Percentiles rank a stretch among this genome's conserved stretches.
These are phyloP conservation scores for Strigamia transsilvanica DNA, from an alignment of 2,888 invertebrate species.

Conservation along the genomic window DNA sequence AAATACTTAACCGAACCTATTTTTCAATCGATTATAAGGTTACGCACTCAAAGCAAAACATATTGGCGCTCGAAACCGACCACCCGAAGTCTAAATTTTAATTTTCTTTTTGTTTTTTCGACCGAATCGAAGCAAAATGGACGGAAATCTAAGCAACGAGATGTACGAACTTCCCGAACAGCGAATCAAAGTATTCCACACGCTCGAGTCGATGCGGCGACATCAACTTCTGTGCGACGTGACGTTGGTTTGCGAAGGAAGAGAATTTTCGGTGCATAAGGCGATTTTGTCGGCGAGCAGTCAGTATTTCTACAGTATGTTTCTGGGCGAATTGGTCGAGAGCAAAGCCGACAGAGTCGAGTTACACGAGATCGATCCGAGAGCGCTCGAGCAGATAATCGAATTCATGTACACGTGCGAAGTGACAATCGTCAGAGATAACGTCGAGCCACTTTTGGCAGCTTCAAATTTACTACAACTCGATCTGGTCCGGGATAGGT, in stretches of 20 bases:
- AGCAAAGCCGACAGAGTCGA: constrained; percentile 55
- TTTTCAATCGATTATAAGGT: not conserved
- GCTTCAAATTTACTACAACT: constrained; percentile 55
- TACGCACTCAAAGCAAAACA: not conserved
- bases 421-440: constrained; percentile 53
- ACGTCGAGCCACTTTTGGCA: constrained; percentile 55
- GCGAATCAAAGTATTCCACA: constrained; percentile 51
- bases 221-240: constrained; percentile 55
- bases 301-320: constrained; percentile 56
- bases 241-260: constrained; percentile 54
- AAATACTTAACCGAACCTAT: not conserved
- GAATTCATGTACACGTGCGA: constrained; percentile 65
- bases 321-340: constrained; percentile 55
- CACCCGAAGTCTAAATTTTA: too few relatives aligned
- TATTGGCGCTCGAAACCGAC: too few relatives aligned
- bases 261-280: constrained; percentile 54
- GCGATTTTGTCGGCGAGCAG: constrained; percentile 54
- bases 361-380: constrained; percentile 60
- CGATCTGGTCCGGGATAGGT: constrained; percentile 54
- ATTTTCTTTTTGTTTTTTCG: too few relatives aligned
- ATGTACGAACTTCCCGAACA: constrained; percentile 41
- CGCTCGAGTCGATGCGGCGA: constrained; percentile 53
- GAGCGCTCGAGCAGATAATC: constrained; percentile 63
- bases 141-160: constrained; percentile 18
- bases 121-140: not conserved